phyloP scores from a whole-genome alignment of 1,140 invertebrate species.

The Vanessa atalanta region DNA sequence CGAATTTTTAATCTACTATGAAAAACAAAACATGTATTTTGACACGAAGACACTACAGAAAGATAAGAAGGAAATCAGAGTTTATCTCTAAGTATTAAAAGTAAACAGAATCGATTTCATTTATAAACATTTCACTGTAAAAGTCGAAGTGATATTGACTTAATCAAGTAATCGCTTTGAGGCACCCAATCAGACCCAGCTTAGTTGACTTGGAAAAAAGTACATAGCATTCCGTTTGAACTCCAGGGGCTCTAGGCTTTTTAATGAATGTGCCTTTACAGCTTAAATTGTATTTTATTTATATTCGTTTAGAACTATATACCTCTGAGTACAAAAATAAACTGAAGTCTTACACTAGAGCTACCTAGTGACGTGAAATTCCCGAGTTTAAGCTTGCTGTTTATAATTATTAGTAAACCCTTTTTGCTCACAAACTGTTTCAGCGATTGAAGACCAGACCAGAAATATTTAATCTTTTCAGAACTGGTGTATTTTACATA shows the following conservation, averaged over 20 bases:
- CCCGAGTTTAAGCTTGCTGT: too few species aligned
- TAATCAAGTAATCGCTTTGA: conserved; percentile 16
- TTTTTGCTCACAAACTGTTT: too few species aligned
- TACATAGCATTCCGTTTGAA: conserved; percentile 5
- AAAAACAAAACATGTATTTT: too few species aligned
- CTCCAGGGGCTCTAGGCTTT: conserved; percentile 1
- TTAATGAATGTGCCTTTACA: neutral
- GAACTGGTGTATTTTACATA: too few species aligned
- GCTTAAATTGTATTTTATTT: neutral
- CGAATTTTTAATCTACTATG: too few species aligned
- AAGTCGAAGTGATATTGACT: conserved; percentile 16
- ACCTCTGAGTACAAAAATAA: neutral
- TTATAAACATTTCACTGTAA: conserved; percentile 15
- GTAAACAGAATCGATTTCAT: conserved; percentile 5
- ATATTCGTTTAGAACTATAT: neutral
- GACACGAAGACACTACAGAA: too few species aligned
- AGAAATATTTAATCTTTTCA: too few species aligned
- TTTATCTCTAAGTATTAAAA: conserved; percentile 3
- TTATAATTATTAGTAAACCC: too few species aligned
- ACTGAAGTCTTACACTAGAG: too few species aligned
- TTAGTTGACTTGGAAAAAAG: conserved; percentile 23
- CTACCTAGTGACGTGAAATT: too few species aligned
- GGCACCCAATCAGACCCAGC: conserved; percentile 18
- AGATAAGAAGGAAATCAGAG: neutral
- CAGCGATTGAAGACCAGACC: too few species aligned